Base-by-base conservation (phyloP, 1,140 invertebrate genomes). In the Cryptotermes secundus region DNA sequence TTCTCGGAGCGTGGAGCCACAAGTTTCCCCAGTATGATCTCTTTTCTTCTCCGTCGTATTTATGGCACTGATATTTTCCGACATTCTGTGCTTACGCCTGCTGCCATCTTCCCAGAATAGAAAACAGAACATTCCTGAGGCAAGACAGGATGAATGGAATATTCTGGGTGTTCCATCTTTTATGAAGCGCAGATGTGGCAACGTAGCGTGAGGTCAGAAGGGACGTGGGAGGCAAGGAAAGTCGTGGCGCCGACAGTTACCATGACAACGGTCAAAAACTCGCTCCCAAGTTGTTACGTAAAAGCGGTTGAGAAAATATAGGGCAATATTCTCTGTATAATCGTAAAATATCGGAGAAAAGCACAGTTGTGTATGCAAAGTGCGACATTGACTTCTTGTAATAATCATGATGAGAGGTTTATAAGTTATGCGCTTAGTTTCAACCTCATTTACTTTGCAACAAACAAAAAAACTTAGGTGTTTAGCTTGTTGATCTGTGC, bases 261-360 rank as follows among this genome's bases (percentile, higher is more conserved):
- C n/a, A 72, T 72, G n/a, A n/a, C 59, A 72, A 72, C 59, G 59
- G n/a, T 72, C 59, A 72, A 72, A 72, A 72, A 72, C 59, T 72
- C 59, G 59, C 59, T 72, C n/a, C 59, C 26, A 31, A 72, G 26
- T 72, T 72, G 59, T 72, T 72, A 72, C 59, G 59, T 72, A 72
- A 72, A 72, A n/a, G 59, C n/a, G 59, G 59, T 72, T 72, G 59
- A 72, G 59, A 72, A 31, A 72, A 72, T 72, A 72, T 72, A 72
- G 59, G 59, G n/a, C 59, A 72, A 72, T 31, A 72, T 72, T 72
- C 26, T 72, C 26, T n/a, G 1, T 72, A 72, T 14, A 6, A 72
- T 72, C 7, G 26, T 31, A 31, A 72, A 72, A 72, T 72, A 72
- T 72, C 26, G n/a, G 19, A n/a, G 53, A 59, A 59, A 59, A 22